Evolutionary conservation across 2,797 vertebrate genomes (phyloP), one percentile per base, ranked within the genome.

Genomic region (Protosalanx chinensis): DNA sequence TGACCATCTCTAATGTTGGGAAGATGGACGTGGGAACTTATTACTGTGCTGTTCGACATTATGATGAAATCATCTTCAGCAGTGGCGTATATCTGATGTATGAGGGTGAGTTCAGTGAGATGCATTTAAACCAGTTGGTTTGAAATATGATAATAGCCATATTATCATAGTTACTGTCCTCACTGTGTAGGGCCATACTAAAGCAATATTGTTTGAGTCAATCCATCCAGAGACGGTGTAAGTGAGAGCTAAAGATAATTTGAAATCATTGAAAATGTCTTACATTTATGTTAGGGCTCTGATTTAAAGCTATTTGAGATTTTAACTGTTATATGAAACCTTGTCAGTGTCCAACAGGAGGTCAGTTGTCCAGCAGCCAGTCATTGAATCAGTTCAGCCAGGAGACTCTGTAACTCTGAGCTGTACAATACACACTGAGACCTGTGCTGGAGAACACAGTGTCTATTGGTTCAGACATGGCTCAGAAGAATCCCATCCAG

Each of bases 391-490:
- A 20, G 15, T 72, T 37, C 37, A 76, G 16, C 29, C 20, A 46
- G 77, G 75, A 72, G 75, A 60, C 18, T 75, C 72, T 64, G 64
- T 73, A 20, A 66, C 37, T 74, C 71, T 82, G 72, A 63, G 12
- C 32, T 82, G 80, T 67, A 75, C 64, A 27, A 51, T 82, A 30
- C 15, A 23, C 12, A 46, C 41, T 46, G 41, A 13, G 41, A 46
- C 41, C 41, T 46, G 41, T 46, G 10, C 41, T 3, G 74, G 53
- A 81, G 61, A 77, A 8, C 69, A 77, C 60, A 74, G 56, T 49
- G 78, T 84, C 5, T 75, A 78, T 70, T 84, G 77, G 82, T 68
- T 81, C 33, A 73, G 66, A 71, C 57, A 72, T 1, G 62, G 32
- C 41, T 59, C 59, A 35, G 61, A 71, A 73, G 35, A 73, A 46